phyloP scores from a whole-genome alignment of 1,140 invertebrate genomes.

The Chionoecetes opilio region DNA sequence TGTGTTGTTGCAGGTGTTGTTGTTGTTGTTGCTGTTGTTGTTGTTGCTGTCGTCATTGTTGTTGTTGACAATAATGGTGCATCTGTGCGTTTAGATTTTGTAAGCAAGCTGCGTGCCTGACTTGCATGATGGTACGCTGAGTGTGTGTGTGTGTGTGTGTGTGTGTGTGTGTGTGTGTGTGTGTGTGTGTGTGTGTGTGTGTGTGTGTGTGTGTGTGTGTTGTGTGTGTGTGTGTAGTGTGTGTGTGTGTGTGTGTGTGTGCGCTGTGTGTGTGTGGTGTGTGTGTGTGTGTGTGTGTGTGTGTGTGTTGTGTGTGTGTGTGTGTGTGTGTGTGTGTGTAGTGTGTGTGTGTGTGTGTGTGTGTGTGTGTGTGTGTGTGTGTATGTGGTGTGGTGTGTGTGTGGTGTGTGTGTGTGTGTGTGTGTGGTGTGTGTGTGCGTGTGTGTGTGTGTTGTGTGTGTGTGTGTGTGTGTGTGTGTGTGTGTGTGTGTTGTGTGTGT shows the following conservation, averaged over 20 bases:
- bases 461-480: no score
- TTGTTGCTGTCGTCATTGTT: background rate
- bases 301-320: no score
- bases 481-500: no score
- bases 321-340: no score
- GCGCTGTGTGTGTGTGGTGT: no score
- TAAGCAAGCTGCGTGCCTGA: background rate
- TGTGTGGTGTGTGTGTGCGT: no score
- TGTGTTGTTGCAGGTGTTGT: background rate
- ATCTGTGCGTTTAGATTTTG: background rate
- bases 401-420: no score
- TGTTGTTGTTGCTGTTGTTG: background rate
- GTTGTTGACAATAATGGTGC: slow-evolving; percentile 5
- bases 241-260: no score
- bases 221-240: no score
- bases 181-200: background rate
- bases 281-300: no score
- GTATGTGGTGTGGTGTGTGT: background rate
- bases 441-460: no score
- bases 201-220: no score
- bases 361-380: slow-evolving; percentile 14
- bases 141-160: slow-evolving; percentile 27
- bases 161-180: slow-evolving; percentile 27
- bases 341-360: slow-evolving; percentile 13
- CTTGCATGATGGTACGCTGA: background rate